These are phyloP conservation scores for Pseudomyrmex concolor DNA, from an alignment of 1,140 invertebrate genomes.

Conservation along the genomic window DNA sequence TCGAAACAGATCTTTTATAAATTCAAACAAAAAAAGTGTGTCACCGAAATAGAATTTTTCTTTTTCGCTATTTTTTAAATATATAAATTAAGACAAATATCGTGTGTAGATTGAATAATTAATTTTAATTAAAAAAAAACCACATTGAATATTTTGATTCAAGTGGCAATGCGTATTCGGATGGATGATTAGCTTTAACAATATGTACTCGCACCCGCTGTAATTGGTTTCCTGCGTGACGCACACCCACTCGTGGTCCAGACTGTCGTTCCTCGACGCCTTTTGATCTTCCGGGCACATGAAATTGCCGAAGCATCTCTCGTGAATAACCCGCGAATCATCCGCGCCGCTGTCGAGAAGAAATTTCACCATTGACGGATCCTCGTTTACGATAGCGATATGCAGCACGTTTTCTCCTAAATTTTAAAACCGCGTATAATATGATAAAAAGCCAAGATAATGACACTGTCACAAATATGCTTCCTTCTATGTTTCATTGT, in stretches of 20 bases:
- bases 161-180: too few species aligned
- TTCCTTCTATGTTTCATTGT: too few species aligned
- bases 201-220: constrained; percentile 94
- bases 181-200: neutral
- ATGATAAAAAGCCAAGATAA: neutral
- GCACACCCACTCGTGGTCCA: constrained; percentile 97
- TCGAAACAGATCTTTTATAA: too few species aligned
- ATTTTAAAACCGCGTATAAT: neutral
- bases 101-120: too few species aligned
- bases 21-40: too few species aligned
- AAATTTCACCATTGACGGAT: constrained; percentile 98
- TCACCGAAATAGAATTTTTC: constrained; percentile 1
- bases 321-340: constrained; percentile 87
- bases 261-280: constrained; percentile 92
- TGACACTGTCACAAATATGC: too few species aligned
- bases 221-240: constrained; percentile 96
- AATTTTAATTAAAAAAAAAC: too few species aligned
- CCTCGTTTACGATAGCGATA: constrained; percentile 99
- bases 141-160: too few species aligned
- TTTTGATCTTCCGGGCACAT: constrained; percentile 99
- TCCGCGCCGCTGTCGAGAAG: constrained; percentile 96
- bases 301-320: constrained; percentile 97
- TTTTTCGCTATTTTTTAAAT: too few species aligned
- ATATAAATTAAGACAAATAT: too few species aligned
- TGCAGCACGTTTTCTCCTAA: constrained; percentile 96